A percentile compares a stretch with the other conserved stretches of the same genome.
Evolutionary conservation across 2,797 vertebrate genomes (phyloP).

Genomic region (Lacerta agilis): DNA sequence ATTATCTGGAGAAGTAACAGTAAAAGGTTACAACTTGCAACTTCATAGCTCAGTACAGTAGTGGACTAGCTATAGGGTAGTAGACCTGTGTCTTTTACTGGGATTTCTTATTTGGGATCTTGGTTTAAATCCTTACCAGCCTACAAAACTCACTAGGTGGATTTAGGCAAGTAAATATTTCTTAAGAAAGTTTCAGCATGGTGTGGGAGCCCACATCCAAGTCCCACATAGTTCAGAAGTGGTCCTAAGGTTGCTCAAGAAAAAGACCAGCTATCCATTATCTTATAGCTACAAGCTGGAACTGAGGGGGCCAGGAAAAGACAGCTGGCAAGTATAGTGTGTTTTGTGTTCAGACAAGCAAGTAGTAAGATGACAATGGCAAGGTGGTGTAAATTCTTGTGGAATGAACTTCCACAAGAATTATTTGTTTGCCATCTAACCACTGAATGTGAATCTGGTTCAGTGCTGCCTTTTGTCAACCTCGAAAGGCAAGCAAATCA

Average conservation of each 20-base stretch:
- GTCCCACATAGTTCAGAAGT: not conserved
- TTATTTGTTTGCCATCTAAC: not conserved
- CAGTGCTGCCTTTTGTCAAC: not conserved
- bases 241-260: no score
- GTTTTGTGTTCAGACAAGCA: not conserved
- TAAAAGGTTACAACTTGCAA: not conserved
- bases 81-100: not conserved
- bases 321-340: not conserved
- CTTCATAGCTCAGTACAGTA: not conserved
- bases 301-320: not conserved
- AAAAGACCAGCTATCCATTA: not conserved
- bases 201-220: not conserved
- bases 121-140: not conserved
- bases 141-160: not conserved
- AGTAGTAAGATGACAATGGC: no score
- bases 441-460: not conserved
- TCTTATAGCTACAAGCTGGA: not conserved
- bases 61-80: not conserved
- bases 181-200: not conserved
- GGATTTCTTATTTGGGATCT: not conserved
- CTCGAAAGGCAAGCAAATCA: not conserved
- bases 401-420: no score
- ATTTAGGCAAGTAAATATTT: not conserved
- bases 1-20: not conserved
- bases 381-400: not conserved